These are phyloP conservation scores for Lutjanus erythropterus DNA, from an alignment of 2,113 vertebrate species.

Conservation along the genomic window DNA sequence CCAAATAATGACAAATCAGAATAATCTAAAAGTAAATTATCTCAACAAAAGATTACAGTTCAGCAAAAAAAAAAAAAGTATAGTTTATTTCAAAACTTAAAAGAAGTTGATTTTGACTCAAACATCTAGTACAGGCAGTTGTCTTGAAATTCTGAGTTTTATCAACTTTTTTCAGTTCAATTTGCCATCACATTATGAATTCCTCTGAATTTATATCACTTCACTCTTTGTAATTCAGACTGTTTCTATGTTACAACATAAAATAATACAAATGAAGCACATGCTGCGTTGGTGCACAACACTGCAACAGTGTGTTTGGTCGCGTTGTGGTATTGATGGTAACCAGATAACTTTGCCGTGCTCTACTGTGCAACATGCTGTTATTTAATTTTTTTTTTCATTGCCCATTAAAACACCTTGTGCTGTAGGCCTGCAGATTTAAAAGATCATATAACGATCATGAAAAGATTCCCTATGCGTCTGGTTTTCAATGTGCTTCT, in stretches of 20 bases:
- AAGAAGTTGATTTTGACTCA: no score
- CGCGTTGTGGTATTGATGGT: constrained; percentile 55
- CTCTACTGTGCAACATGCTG: constrained; percentile 69
- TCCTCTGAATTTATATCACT: constrained; percentile 40
- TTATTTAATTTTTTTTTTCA: constrained; percentile 7
- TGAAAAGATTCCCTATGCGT: constrained; percentile 48
- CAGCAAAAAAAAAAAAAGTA: no score
- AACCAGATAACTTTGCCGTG: constrained; percentile 63
- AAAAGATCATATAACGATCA: constrained; percentile 49
- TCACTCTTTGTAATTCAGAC: constrained; percentile 51
- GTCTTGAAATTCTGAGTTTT: no score
- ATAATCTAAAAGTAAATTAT: no score
- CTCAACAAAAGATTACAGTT: no score
- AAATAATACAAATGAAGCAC: constrained; percentile 74
- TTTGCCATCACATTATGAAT: constrained; percentile 37
- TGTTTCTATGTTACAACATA: constrained; percentile 46
- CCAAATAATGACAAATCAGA: no score
- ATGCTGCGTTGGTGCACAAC: constrained; percentile 71
- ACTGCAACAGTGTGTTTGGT: constrained; percentile 56
- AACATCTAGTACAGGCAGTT: no score
- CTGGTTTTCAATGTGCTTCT: constrained; percentile 70
- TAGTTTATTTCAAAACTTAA: no score
- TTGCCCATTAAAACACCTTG: constrained; percentile 59
- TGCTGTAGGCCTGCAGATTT: constrained; percentile 65
- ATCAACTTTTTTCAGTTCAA: no score